Conservation (phyloP, 2,888 invertebrate species). For the Anoplius nigerrimus region DNA sequence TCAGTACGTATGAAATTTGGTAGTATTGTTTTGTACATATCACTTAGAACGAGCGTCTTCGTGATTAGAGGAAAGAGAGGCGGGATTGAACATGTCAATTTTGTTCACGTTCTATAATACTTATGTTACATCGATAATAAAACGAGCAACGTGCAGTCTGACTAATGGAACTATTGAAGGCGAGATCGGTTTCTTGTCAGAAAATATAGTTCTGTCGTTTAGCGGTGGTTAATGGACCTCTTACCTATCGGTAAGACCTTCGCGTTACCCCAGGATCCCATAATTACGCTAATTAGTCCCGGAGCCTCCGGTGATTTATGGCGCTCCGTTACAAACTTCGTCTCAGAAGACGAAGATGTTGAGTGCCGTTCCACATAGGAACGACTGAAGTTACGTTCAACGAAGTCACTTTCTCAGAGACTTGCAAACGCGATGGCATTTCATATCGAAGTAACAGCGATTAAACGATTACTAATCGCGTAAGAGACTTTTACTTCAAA, state of each 20-base stretch:
- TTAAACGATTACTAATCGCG: neutral
- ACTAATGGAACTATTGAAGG: neutral
- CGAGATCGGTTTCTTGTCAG: neutral
- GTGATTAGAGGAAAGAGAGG: no score
- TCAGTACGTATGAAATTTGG: no score
- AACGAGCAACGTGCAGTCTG: no score
- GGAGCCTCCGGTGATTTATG: slow-evolving; percentile 40
- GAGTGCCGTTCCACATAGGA: neutral
- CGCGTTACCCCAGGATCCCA: slow-evolving; percentile 14
- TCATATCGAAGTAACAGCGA: neutral
- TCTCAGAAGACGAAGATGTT: neutral
- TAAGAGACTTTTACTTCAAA: neutral
- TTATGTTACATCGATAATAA: neutral
- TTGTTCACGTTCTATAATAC: no score
- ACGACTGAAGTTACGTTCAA: slow-evolving; percentile 1
- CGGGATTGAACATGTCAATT: no score
- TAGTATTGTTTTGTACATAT: no score
- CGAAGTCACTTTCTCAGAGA: neutral
- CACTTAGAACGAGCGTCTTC: no score
- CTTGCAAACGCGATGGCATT: neutral
- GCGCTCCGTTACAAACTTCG: slow-evolving; percentile 30
- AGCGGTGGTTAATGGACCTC: no score
- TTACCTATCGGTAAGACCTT: slow-evolving; percentile 16
- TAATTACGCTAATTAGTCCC: slow-evolving; percentile 43
- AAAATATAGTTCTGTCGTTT: no score